Evolutionary conservation across 2,113 vertebrate species (phyloP).

Genomic region (Alligator mississippiensis): DNA sequence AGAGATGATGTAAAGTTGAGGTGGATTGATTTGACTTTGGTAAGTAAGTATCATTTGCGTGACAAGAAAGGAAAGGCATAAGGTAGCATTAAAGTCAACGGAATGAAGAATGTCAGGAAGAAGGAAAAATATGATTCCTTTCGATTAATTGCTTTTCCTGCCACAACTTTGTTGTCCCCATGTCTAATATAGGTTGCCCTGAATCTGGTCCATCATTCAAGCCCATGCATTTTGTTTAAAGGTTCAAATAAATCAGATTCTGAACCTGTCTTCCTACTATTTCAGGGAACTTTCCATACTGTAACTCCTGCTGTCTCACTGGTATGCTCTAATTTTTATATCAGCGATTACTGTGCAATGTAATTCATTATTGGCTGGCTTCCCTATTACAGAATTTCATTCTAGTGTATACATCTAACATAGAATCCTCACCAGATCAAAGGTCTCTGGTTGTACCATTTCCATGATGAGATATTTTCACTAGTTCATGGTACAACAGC

Average conservation of each 20-base stretch:
- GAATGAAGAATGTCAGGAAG: not conserved
- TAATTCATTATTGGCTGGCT: not conserved
- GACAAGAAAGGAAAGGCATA: not conserved
- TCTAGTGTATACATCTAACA: not conserved
- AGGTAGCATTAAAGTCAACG: not conserved
- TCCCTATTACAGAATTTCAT: not conserved
- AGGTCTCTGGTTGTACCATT: not conserved
- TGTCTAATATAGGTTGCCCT: not conserved
- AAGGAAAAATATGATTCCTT: not conserved
- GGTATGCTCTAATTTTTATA: not conserved
- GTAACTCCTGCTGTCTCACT: not conserved
- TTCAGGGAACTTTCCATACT: not conserved
- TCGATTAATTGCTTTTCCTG: not conserved
- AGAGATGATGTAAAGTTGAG: not conserved
- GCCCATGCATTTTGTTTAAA: not conserved
- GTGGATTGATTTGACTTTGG: not conserved
- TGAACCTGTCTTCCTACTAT: not conserved
- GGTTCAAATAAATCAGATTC: not conserved
- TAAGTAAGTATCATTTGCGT: not conserved
- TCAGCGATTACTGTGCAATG: not conserved
- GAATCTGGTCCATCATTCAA: not conserved
- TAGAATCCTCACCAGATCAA: not conserved
- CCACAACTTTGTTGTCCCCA: not conserved
- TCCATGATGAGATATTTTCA: not conserved
- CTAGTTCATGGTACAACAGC: not conserved